These are phyloP conservation scores for Spatulosminthurus flaviceps DNA, from an alignment of 2,888 invertebrate genomes.

Conservation along the genomic window DNA sequence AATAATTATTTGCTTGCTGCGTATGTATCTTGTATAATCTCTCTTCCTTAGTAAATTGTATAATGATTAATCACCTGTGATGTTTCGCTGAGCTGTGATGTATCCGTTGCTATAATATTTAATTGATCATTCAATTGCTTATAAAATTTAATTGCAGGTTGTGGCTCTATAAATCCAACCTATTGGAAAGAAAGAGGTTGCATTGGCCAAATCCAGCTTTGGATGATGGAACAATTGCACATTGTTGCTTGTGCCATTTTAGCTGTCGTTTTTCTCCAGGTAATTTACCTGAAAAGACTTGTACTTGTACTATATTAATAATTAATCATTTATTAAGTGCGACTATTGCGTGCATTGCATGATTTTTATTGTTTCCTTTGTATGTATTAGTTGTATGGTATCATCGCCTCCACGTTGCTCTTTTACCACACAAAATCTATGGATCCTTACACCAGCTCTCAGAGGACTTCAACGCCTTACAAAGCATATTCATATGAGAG, in stretches of 20 bases:
- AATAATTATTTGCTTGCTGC: no score
- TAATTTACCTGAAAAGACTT: slow-evolving; percentile 65
- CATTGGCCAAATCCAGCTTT: slow-evolving; percentile 77
- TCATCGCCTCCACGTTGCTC: slow-evolving; percentile 79
- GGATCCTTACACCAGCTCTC: background rate
- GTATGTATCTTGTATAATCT: no score
- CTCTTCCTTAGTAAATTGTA: no score
- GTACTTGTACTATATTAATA: no score
- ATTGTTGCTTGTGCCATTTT: slow-evolving; percentile 81
- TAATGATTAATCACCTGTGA: no score
- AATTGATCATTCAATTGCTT: no score
- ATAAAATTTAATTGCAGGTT: slow-evolving; percentile 59
- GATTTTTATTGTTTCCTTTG: no score
- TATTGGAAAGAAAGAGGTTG: slow-evolving; percentile 79
- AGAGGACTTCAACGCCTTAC: slow-evolving; percentile 66
- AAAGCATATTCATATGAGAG: slow-evolving; percentile 71
- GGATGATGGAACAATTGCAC: slow-evolving; percentile 80
- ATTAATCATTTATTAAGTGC: no score
- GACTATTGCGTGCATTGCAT: no score
- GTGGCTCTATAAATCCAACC: slow-evolving; percentile 67
- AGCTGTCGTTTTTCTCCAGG: slow-evolving; percentile 79
- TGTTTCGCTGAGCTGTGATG: no score
- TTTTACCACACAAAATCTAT: slow-evolving; percentile 70
- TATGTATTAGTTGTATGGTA: slow-evolving; percentile 77
- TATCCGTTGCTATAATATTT: no score